Evolutionary conservation across 2,113 vertebrate genomes (phyloP), one percentile per base, ranked within the genome.

Genomic region (Tauraco erythrolophus): DNA sequence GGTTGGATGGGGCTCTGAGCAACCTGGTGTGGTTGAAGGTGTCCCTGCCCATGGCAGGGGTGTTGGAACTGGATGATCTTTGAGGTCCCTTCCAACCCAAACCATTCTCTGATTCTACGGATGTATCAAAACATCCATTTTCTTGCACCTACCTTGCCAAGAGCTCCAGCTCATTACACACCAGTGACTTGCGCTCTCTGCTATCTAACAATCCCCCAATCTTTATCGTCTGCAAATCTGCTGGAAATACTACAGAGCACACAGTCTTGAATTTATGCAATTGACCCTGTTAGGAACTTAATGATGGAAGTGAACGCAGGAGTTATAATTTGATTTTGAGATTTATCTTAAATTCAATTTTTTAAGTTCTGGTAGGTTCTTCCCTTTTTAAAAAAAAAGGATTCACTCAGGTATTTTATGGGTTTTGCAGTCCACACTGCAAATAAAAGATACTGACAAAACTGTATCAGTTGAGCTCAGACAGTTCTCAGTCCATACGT

Each of bases 401-500:
- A 66, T 18, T 56, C 7, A 30, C 15, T 56, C 15, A 33, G 53
- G 28, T 51, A 14, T 39, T 87, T 65, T 24, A 74, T 3, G 14
- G 17, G 12, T 4, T 69, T 76, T 83, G 43, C 68, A 76, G 21
- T 37, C 16, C 22, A 8, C 9, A 8, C 9, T 31, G 62, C 15
- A 68, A 31, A 51, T 10, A 46, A 41, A 83, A 51, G 31, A 62
- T 4, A 82, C 5, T 54, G 66, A 75, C 2, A 4, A 74, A 65
- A 90, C 68, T 5, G 2, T 3, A 31, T 9, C 57, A 19, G 57
- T 28, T 0, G 0, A 65, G 37, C 22, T 39, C 37, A 62, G 62
- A 4, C 54, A 65, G 68, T 11, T 61, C 57, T 74, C 72, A 50
- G 56, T 9, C 66, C 60, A 19, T 22, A 7, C 6, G 28, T 23